Evolutionary conservation across 2,797 vertebrate species (phyloP).

Genomic region (Cyprinella venusta): DNA sequence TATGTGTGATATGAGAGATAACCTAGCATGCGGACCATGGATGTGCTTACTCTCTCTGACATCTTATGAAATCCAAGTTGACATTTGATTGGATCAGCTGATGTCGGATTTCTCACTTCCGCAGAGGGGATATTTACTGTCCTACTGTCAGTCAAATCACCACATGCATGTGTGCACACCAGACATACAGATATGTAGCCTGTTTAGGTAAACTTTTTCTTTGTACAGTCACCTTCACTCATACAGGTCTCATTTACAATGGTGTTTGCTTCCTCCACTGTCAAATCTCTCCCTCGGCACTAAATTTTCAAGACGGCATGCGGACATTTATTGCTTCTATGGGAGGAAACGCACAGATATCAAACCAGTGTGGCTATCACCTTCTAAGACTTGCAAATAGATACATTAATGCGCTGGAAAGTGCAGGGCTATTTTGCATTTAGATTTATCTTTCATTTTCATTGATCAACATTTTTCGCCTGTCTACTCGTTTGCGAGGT

Average conservation of each 20-base stretch:
- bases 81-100: conserved; percentile 52
- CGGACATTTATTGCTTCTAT: conserved; percentile 37
- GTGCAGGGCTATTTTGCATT: conserved; percentile 74
- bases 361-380: conserved; percentile 12
- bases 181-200: neutral
- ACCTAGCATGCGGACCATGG: conserved; percentile 40
- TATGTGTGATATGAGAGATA: conserved; percentile 37
- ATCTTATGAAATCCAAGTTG: conserved; percentile 53
- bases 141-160: conserved; percentile 53
- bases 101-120: conserved; percentile 34
- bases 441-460: conserved; percentile 76
- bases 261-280: neutral
- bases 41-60: conserved; percentile 48
- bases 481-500: conserved; percentile 27
- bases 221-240: neutral
- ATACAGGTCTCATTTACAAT: conserved; percentile 9
- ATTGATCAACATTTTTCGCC: conserved; percentile 73
- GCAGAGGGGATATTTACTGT: conserved; percentile 44
- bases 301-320: neutral
- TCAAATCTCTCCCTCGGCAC: conserved; percentile 2
- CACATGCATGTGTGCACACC: conserved; percentile 1
- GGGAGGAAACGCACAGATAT: conserved; percentile 42
- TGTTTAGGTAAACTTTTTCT: conserved; percentile 19
- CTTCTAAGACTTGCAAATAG: conserved; percentile 64
- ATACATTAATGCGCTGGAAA: conserved; percentile 69